Percentiles rank a stretch among this genome's conserved stretches.
Evolutionary conservation across 2,797 vertebrate species (phyloP).

Genomic region (Schizopygopsis pylzovi): DNA sequence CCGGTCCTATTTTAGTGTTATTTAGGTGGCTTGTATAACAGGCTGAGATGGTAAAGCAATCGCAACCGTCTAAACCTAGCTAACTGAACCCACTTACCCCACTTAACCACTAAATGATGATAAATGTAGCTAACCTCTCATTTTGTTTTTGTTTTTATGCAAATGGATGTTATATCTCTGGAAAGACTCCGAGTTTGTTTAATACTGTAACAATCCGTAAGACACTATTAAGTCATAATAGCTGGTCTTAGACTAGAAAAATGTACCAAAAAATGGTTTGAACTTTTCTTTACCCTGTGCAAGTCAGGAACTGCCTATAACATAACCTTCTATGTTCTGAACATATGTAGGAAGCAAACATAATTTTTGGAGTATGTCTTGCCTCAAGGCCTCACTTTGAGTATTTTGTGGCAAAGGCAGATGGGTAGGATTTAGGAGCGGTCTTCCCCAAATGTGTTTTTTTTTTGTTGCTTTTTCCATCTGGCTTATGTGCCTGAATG

Average conservation of each 20-base stretch:
- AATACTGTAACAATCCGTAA: constrained; percentile 58
- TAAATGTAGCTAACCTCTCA: background rate
- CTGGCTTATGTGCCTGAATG: constrained; percentile 61
- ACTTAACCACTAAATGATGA: background rate
- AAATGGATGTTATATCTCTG: background rate
- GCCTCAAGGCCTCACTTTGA: constrained; percentile 67
- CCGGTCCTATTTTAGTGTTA: constrained; percentile 38
- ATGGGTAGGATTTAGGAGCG: constrained; percentile 49
- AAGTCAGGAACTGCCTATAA: constrained; percentile 66
- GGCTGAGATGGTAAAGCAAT: constrained; percentile 68
- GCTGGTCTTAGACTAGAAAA: constrained; percentile 60
- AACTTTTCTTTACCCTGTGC: constrained; percentile 60
- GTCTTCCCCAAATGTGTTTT: constrained; percentile 51
- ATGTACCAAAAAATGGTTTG: constrained; percentile 57
- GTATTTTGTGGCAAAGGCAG: constrained; percentile 56
- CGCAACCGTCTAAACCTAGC: constrained; percentile 59
- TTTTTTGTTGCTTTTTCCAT: constrained; percentile 66
- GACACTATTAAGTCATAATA: constrained; percentile 71
- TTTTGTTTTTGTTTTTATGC: background rate
- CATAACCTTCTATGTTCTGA: constrained; percentile 50
- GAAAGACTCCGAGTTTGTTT: background rate
- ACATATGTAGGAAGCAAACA: constrained; percentile 59
- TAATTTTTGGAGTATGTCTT: constrained; percentile 55
- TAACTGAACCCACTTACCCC: background rate
- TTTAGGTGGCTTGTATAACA: constrained; percentile 55